Evolutionary conservation across 2,888 invertebrate species (phyloP), one percentile per base, ranked within the genome.

Genomic region (Drosophila algonquin): DNA sequence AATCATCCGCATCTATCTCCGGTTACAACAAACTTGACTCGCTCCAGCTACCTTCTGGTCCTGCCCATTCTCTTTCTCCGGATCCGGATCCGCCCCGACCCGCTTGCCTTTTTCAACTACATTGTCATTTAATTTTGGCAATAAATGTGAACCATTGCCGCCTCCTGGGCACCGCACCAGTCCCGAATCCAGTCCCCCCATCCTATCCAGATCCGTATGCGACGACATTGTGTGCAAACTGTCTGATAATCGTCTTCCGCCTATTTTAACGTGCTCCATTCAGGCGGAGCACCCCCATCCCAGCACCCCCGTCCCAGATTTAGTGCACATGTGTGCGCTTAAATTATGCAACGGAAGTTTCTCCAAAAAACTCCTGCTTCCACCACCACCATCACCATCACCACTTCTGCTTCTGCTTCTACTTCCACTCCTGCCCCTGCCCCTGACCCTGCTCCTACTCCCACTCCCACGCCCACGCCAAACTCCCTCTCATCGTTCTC

Each of bases 111-210:
- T 78, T 69, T 79, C 87, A 79, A 81, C 87, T 84, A 85, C 89
- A 88, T 85, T 88, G 89, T 90, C 90, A 90, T 88, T 90, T 90
- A 90, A 88, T 87, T 90, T 89, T 83, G 87, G 90, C 87, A 85
- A 88, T 88, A 88, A 88, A 90, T 88, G 90, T 76, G 79, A 75
- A 63, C 63, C 40, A 40, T 40, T 40, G 40, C 40, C 40, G 40
- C 40, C 73, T 76, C 74, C 58, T 67, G 62, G 55, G 44, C 12
- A 35, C 30, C 62, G 30, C 5, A 3, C 12, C 40, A 14, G 5
- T 40, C 2, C 40, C 14, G 18, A 6, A 14, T 40, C 40, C 14
- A 6, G 6, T 7, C 40, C 14, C 50, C 47, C 32, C 12, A 10
- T 44, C 7, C 47, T 54, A 16, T 58, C 56, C 53, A 21, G 44